Evolutionary conservation across 1,140 invertebrate species (phyloP), one percentile per base, ranked within the genome.

Genomic region (Trichoplusia ni): DNA sequence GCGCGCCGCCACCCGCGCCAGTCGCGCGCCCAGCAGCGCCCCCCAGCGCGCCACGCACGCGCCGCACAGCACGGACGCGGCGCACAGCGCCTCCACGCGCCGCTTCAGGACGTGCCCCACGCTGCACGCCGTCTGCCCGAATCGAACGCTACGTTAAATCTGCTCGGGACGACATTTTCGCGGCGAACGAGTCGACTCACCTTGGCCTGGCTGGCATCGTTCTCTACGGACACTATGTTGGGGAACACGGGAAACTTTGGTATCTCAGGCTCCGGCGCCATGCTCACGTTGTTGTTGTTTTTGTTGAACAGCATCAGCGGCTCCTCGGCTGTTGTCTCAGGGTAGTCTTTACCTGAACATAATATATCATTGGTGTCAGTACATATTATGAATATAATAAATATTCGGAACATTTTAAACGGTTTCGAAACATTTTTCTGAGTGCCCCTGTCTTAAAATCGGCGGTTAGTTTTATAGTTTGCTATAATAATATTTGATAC

Each of bases 191-290:
- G 11, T 40, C 16, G 40, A 53, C 56, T 59, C 40, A 95, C 92
- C 90, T 98, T 98, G 0, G 96, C 97, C 69, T 97, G 93, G 69
- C 94, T 95, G 3, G 97, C 97, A 90, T 98, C 97, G 78, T 96
- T 96, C 81, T 98, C 96, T 3, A 97, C 95, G 1, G 95, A 96
- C 5, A 97, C 94, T 27, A 95, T 90, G 81, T 93, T 95, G 0
- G 95, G 94, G 85, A 97, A 98, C 2, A 94, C 93, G 27, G 95
- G 96, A 79, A 97, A 98, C 84, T 96, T 97, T 3, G 94, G 95
- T 62, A 95, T 79, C 58, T 96, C 95, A 58, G 91, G 87, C 78
- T 95, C 94, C 19, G 91, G 82, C 18, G 90, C 86, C 61, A 95
- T 86, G 61, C 92, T 91, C 2, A 98, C 94, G 86, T 97, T 97